A percentile compares a stretch with the other conserved stretches of the same genome.
Evolutionary conservation across 2,113 vertebrate species (phyloP).

Genomic region (Psilopsiagon aurifrons): DNA sequence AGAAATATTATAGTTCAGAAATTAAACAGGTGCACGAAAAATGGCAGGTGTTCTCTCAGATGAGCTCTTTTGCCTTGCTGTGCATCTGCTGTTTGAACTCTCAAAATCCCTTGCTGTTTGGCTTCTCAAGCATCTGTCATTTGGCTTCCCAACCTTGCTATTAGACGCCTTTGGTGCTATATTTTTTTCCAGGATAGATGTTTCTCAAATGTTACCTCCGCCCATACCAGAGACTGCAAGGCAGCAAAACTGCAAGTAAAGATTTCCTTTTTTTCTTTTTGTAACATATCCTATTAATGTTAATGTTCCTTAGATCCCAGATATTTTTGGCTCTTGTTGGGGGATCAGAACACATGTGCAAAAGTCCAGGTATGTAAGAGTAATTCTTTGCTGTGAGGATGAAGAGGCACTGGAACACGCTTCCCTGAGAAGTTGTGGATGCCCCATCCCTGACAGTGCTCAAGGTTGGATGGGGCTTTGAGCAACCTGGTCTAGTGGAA

Average conservation of each 20-base stretch:
- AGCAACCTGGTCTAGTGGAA: background rate
- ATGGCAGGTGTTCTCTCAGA: conserved; percentile 60
- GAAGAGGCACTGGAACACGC: background rate
- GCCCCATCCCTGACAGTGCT: background rate
- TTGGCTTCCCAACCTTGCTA: conserved; percentile 55
- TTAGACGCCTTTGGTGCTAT: background rate
- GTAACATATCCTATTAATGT: background rate
- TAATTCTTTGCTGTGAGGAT: background rate
- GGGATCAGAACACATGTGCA: background rate
- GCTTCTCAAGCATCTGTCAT: conserved; percentile 59
- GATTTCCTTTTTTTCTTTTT: background rate
- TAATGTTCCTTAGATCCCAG: background rate
- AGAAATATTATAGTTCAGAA: conserved; percentile 43
- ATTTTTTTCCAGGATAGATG: background rate
- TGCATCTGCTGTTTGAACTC: conserved; percentile 52
- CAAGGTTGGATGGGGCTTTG: background rate
- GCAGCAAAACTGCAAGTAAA: background rate
- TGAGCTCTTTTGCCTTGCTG: conserved; percentile 4
- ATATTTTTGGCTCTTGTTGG: background rate
- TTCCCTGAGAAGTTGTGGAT: background rate
- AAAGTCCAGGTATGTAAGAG: background rate
- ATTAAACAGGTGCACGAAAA: conserved; percentile 62
- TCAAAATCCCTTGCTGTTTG: conserved; percentile 42
- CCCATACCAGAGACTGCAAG: background rate
- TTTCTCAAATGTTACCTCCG: conserved; percentile 45